phyloP scores from a whole-genome alignment of 2,888 invertebrate genomes.

The Escarpia spicata region DNA sequence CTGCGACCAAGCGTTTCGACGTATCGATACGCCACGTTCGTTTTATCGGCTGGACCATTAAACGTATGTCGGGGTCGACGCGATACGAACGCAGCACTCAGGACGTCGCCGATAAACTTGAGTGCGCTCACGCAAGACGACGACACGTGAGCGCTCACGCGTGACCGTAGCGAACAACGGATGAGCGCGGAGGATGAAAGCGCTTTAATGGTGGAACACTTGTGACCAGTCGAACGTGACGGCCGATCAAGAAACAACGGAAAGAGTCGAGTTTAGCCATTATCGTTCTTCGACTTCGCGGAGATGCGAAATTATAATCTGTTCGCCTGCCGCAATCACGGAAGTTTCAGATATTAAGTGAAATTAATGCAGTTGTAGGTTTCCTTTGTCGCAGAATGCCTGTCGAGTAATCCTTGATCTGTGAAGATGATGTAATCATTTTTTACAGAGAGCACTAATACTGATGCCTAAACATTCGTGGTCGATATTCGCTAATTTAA shows the following conservation, averaged over 20 bases:
- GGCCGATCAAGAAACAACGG: not conserved
- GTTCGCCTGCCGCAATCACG: not conserved
- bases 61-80: not conserved
- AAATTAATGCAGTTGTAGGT: not conserved
- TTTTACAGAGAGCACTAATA: not conserved
- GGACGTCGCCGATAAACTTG: not conserved
- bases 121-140: constrained; percentile 16
- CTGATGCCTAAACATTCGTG: not conserved
- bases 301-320: not conserved
- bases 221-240: not conserved
- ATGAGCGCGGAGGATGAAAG: not conserved
- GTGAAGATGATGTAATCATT: not conserved
- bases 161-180: not conserved
- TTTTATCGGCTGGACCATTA: not conserved
- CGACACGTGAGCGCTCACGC: not conserved
- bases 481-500: not conserved
- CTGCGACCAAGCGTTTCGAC: constrained; percentile 5
- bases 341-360: not conserved
- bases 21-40: not conserved
- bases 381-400: not conserved
- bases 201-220: not conserved
- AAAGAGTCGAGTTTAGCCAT: not conserved
- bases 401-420: not conserved
- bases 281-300: not conserved
- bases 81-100: not conserved